Percentiles rank a stretch among this genome's conserved stretches.
These are phyloP conservation scores for Anarrhichthys ocellatus DNA, from an alignment of 2,113 vertebrate genomes.

Conservation along the genomic window DNA sequence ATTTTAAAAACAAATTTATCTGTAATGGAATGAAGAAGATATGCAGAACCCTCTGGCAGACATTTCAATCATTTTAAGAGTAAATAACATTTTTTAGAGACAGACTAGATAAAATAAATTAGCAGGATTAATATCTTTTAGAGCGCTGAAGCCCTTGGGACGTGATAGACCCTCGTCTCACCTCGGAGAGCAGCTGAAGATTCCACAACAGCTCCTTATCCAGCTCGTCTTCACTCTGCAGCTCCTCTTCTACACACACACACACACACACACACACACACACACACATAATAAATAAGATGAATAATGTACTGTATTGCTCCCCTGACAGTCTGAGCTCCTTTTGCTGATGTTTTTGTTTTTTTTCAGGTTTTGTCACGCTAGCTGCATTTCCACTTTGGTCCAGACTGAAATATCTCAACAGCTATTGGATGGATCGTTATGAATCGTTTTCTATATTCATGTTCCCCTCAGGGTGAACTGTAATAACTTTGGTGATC, in stretches of 20 bases:
- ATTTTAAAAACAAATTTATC: not conserved
- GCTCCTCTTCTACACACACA: slow-evolving; percentile 89
- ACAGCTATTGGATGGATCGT: not conserved
- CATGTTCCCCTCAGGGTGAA: not conserved
- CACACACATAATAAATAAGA: slow-evolving; percentile 43
- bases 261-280: slow-evolving; percentile 44
- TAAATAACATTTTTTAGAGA: not conserved
- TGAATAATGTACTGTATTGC: slow-evolving; percentile 29
- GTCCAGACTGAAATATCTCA: not conserved
- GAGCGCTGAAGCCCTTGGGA: slow-evolving; percentile 25
- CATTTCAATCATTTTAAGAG: slow-evolving; percentile 15
- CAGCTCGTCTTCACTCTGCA: slow-evolving; percentile 91
- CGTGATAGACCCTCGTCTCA: slow-evolving; percentile 68
- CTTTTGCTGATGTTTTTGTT: not conserved
- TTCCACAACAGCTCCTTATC: slow-evolving; percentile 99
- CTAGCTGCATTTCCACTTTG: not conserved
- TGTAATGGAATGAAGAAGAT: slow-evolving; percentile 8
- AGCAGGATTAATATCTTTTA: slow-evolving; percentile 12
- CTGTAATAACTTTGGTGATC: not conserved
- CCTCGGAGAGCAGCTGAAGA: slow-evolving; percentile 98
- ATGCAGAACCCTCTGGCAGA: not conserved
- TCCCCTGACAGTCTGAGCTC: slow-evolving; percentile 44
- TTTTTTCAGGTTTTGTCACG: slow-evolving; percentile 21
- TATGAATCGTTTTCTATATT: not conserved
- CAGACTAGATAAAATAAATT: not conserved